phyloP scores from a whole-genome alignment of 2,797 vertebrate genomes.

The Euphonia xanthogaster region DNA sequence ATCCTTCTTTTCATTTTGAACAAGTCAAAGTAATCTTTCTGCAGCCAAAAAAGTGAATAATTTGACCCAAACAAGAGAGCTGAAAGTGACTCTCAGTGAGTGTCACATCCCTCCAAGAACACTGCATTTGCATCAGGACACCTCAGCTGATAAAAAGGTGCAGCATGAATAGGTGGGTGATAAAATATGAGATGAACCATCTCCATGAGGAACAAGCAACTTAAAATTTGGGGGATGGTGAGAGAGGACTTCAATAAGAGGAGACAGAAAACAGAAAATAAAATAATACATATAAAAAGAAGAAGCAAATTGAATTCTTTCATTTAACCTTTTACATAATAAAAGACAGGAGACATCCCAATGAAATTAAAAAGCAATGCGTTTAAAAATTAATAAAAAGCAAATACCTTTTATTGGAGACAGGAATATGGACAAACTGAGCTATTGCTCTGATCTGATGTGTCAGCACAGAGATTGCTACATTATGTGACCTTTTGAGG shows the following conservation, averaged over 20 bases:
- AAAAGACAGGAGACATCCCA: conserved; percentile 47
- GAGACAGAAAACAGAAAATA: conserved; percentile 32
- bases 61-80: not conserved
- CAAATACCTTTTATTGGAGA: conserved; percentile 23
- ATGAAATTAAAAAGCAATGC: conserved; percentile 40
- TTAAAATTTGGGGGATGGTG: not conserved
- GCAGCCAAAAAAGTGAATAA: not conserved
- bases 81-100: not conserved
- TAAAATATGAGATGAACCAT: not conserved
- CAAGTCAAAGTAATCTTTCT: not conserved
- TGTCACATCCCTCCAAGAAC: not conserved
- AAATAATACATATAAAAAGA: conserved; percentile 13
- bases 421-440: not conserved
- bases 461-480: not conserved
- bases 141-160: not conserved
- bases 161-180: not conserved
- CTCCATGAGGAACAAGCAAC: not conserved
- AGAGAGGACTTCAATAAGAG: not conserved
- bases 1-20: not conserved
- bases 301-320: conserved; percentile 41
- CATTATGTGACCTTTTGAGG: not conserved
- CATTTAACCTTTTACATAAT: conserved; percentile 56
- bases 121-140: not conserved
- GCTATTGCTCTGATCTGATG: not conserved
- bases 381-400: conserved; percentile 48